phyloP scores from a whole-genome alignment of 2,797 vertebrate species.

The Rhinogobio ventralis region DNA sequence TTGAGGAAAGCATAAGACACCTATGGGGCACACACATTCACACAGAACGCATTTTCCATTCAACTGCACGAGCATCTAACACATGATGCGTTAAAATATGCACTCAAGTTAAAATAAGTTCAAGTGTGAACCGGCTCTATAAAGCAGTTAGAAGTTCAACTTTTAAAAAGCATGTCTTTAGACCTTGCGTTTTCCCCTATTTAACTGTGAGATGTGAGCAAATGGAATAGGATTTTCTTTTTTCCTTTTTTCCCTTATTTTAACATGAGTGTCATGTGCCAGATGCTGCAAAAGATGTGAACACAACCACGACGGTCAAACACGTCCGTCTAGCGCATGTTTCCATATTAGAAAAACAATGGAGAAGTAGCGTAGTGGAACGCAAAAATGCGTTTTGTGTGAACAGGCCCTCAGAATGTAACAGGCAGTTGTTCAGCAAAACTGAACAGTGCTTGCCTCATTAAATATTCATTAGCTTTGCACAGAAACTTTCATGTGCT shows the following conservation, averaged over 20 bases:
- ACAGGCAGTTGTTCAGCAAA: background rate
- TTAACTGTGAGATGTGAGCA: background rate
- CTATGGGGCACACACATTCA: too few species aligned
- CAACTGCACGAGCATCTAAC: too few species aligned
- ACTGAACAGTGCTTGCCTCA: background rate
- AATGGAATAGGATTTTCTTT: background rate
- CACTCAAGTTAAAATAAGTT: too few species aligned
- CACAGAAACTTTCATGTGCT: background rate
- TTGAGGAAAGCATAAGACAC: too few species aligned
- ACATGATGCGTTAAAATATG: too few species aligned
- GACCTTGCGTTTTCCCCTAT: background rate
- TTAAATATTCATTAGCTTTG: slow-evolving; percentile 2
- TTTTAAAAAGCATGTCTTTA: background rate
- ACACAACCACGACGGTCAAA: background rate
- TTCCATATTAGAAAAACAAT: background rate
- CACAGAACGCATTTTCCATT: background rate
- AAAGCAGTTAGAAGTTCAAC: background rate
- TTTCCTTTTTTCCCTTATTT: background rate
- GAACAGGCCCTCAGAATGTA: background rate
- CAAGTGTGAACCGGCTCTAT: background rate
- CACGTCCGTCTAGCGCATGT: background rate
- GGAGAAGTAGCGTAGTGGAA: background rate
- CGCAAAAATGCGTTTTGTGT: background rate
- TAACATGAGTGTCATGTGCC: background rate
- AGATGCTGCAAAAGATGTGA: background rate